Base-by-base conservation (phyloP, 2,888 invertebrate genomes). In the Anoplius nigerrimus region DNA sequence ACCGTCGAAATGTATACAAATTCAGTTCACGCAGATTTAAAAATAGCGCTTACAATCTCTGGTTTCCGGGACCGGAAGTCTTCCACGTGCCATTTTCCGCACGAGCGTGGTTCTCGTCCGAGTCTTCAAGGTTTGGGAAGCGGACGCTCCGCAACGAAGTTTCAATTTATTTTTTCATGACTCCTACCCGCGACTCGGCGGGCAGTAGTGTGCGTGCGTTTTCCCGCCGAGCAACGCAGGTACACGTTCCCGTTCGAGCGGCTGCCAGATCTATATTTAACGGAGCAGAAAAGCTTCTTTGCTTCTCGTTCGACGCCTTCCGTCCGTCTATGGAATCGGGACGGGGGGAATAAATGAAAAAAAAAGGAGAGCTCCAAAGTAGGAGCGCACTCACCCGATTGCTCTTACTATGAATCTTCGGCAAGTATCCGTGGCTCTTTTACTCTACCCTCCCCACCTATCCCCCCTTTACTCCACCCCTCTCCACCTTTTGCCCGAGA, bases 251-350 rank as follows among this genome's bases (percentile, higher is more conserved):
- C 51, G 56, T 34, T 60, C 54, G 45, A 60, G 42, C 20, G 34
- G 53, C 53, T 20, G 46, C 13, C 13, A 21, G 54, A 56, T 61
- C 53, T 73, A 62, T 67, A 71, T 73, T 76, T 73, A 76, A 81
- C 80, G 64, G 71, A 58, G 77, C 62, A 64, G 78, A 75, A 77
- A 80, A 77, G 73, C 75, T 69, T 69, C 75, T 80, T 81, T 75
- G 48, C 74, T 70, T n/a, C 56, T 68, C 72, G 69, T 72, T 77
- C 74, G 70, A 72, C 75, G 71, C 66, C 64, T 76, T 67, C 52
- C 65, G 53, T n/a, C 55, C 59, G 51, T 58, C 52, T 54, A 46
- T 61, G 59, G 42, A 45, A 72, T 59, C 56, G 60, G 34, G 34
- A n/a, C 34, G 11, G 63, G 22, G 54, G 66, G 65, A 66, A 66